Conservation (phyloP, 2,113 vertebrate genomes). For the Cinclus mexicanus region DNA sequence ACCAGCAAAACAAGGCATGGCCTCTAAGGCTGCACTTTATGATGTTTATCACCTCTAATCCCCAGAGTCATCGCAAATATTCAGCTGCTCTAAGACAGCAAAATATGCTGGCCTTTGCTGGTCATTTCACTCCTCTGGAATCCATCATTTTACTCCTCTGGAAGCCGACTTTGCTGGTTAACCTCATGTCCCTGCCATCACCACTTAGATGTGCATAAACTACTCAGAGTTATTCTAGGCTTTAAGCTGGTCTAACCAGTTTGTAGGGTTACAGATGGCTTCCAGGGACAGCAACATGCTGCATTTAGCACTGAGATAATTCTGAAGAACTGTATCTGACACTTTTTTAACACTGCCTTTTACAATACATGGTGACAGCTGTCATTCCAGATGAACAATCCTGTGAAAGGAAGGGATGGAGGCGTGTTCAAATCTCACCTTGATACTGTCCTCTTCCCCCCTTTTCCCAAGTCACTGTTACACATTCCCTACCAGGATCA, state of each 20-base stretch:
- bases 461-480: not conserved
- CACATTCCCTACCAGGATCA: accelerated
- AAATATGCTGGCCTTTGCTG: not conserved
- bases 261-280: not conserved
- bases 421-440: not conserved
- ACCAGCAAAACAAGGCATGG: not conserved
- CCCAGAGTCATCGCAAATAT: not conserved
- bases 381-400: constrained; percentile 9
- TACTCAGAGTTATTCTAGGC: not conserved
- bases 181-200: not conserved
- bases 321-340: not conserved
- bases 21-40: not conserved
- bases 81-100: not conserved
- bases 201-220: not conserved
- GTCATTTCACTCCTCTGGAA: not conserved
- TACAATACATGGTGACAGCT: not conserved
- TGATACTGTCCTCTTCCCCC: not conserved
- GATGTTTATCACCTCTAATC: not conserved
- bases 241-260: constrained; percentile 24
- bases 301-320: not conserved
- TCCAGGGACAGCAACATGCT: not conserved
- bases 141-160: not conserved
- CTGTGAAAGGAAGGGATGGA: not conserved
- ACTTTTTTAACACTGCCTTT: not conserved
- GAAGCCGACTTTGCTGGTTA: not conserved